A percentile compares a stretch with the other conserved stretches of the same genome.
Evolutionary conservation across 2,888 invertebrate species (phyloP).

Genomic region (Blomia tropicalis): DNA sequence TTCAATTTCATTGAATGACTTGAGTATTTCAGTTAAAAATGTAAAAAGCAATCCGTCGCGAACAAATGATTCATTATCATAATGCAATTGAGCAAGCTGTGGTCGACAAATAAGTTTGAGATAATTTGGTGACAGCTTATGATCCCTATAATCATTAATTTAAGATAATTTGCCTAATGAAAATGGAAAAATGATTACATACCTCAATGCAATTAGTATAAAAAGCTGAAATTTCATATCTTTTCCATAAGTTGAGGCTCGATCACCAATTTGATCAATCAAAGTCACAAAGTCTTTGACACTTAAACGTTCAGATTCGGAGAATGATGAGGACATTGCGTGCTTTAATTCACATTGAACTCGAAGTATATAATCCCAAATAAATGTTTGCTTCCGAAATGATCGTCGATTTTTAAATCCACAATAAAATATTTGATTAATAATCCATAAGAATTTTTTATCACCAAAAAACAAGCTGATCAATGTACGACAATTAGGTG

Average conservation of each 20-base stretch:
- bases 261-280: slow-evolving; percentile 56
- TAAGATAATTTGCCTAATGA: neutral
- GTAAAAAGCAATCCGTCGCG: slow-evolving; percentile 67
- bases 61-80: slow-evolving; percentile 86
- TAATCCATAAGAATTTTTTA: slow-evolving; percentile 73
- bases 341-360: slow-evolving; percentile 32
- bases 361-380: slow-evolving; percentile 62
- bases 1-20: slow-evolving; percentile 73
- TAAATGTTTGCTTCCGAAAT: slow-evolving; percentile 59
- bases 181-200: neutral
- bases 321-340: slow-evolving; percentile 22
- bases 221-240: slow-evolving; percentile 96
- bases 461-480: slow-evolving; percentile 67
- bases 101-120: slow-evolving; percentile 42
- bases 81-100: slow-evolving; percentile 43
- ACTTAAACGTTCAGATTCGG: slow-evolving; percentile 30
- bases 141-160: slow-evolving; percentile 35
- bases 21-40: slow-evolving; percentile 73
- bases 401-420: slow-evolving; percentile 50
- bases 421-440: slow-evolving; percentile 85
- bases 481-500: neutral
- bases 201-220: slow-evolving; percentile 22
- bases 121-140: slow-evolving; percentile 63
- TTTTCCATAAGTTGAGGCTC: slow-evolving; percentile 70
- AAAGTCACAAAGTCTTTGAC: slow-evolving; percentile 32